Percentiles rank a stretch among this genome's conserved stretches.
Conservation (phyloP, 2,888 invertebrate species). For the Mesorhabditis spiculigera region DNA sequence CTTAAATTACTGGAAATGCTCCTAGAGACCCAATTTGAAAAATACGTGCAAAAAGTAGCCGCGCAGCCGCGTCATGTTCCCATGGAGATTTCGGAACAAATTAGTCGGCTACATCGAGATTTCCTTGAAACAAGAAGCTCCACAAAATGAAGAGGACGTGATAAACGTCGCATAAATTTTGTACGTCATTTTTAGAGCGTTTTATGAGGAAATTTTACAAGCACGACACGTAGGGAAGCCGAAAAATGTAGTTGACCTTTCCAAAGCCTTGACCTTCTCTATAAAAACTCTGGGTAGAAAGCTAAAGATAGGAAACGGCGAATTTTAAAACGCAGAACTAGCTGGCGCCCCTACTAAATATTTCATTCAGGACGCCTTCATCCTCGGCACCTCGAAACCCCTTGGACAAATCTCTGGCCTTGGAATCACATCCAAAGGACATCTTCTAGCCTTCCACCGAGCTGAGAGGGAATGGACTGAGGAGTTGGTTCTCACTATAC, state of each 20-base stretch:
- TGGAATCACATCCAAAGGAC: constrained; percentile 59
- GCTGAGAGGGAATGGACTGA: constrained; percentile 61
- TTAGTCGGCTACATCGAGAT: background rate
- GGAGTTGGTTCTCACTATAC: constrained; percentile 40
- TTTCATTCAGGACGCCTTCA: background rate
- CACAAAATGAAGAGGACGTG: background rate
- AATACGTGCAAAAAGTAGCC: no score
- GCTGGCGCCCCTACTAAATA: no score
- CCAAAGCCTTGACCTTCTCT: no score
- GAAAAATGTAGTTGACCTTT: no score
- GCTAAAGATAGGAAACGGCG: background rate
- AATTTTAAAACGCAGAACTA: background rate
- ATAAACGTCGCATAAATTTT: no score
- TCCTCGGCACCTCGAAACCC: constrained; percentile 24
- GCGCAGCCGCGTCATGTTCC: no score
- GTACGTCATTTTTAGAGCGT: background rate
- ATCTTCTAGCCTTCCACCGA: constrained; percentile 62
- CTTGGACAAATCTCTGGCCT: constrained; percentile 58
- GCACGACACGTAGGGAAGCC: no score
- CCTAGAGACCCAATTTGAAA: no score
- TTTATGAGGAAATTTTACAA: background rate
- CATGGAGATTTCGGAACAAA: no score
- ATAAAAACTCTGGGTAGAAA: background rate
- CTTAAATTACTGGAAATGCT: no score
- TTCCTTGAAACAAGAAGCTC: background rate